phyloP scores from a whole-genome alignment of 2,888 invertebrate genomes.

The Philopedon plagiatum region DNA sequence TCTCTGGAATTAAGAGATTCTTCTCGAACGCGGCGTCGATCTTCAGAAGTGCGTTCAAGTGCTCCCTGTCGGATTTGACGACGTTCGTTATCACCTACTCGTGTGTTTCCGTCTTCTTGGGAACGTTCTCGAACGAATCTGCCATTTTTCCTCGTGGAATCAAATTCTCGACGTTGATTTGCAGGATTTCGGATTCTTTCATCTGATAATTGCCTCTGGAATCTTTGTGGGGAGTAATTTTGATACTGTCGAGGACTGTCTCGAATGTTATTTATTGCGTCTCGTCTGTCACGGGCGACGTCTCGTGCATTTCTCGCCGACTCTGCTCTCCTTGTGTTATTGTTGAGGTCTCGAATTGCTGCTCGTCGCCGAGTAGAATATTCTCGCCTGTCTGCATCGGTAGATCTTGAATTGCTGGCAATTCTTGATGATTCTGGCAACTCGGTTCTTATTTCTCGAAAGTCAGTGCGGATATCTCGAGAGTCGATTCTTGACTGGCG shows the following conservation, averaged over 20 bases:
- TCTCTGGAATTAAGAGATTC: background rate
- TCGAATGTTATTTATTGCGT: background rate
- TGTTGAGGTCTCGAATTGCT: background rate
- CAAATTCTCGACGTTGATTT: background rate
- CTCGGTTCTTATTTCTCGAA: slow-evolving; percentile 49
- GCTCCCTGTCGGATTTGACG: background rate
- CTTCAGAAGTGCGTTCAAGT: background rate
- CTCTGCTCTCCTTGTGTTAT: slow-evolving; percentile 4
- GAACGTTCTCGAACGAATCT: background rate
- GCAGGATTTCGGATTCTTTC: background rate
- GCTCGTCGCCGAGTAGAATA: background rate
- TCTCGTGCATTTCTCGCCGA: background rate
- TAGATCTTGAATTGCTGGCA: background rate
- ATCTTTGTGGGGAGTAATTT: slow-evolving; percentile 21
- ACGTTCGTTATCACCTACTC: background rate
- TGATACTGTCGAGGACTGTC: background rate
- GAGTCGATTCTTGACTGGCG: slow-evolving; percentile 49
- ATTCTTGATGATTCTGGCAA: slow-evolving; percentile 10
- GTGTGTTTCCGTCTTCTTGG: background rate
- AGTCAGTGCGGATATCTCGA: slow-evolving; percentile 48
- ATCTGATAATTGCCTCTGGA: slow-evolving; percentile 9
- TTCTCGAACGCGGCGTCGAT: background rate
- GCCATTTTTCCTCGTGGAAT: background rate
- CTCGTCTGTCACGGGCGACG: background rate
- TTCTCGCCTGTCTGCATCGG: background rate